Evolutionary conservation across 2,888 invertebrate species (phyloP).

Genomic region (Acleris laterana): DNA sequence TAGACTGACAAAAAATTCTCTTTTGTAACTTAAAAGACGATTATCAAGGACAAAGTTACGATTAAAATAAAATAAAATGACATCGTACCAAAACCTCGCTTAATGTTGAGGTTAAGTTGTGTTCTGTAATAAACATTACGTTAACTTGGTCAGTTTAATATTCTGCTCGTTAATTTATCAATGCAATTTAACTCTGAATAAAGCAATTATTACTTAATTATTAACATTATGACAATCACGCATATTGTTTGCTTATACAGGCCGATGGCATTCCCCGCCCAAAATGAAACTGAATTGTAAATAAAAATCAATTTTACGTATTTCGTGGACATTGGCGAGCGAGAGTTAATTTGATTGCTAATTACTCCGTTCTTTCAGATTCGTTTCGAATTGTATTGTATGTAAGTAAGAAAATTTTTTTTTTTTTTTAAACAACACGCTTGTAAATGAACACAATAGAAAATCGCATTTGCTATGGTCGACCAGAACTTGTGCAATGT

Average conservation of each 20-base stretch:
- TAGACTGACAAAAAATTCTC: too few species aligned
- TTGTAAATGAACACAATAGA: too few species aligned
- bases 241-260: constrained; percentile 14
- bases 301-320: constrained; percentile 22
- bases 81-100: too few species aligned
- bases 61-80: too few species aligned
- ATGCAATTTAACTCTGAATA: neutral
- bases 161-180: neutral
- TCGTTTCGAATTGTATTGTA: neutral
- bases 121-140: neutral
- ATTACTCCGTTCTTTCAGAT: constrained; percentile 5
- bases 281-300: constrained; percentile 22
- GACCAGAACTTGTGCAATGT: too few species aligned
- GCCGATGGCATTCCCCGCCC: constrained; percentile 12
- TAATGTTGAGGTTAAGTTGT: too few species aligned
- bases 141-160: neutral
- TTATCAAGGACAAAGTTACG: too few species aligned
- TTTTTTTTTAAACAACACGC: too few species aligned
- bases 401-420: too few species aligned
- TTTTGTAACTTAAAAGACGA: too few species aligned
- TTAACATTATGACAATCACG: constrained; percentile 12
- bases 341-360: constrained; percentile 10
- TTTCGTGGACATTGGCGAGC: constrained; percentile 4
- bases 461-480: too few species aligned
- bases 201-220: neutral